Evolutionary conservation across 2,113 vertebrate genomes (phyloP).

Genomic region (Gavialis gangeticus): DNA sequence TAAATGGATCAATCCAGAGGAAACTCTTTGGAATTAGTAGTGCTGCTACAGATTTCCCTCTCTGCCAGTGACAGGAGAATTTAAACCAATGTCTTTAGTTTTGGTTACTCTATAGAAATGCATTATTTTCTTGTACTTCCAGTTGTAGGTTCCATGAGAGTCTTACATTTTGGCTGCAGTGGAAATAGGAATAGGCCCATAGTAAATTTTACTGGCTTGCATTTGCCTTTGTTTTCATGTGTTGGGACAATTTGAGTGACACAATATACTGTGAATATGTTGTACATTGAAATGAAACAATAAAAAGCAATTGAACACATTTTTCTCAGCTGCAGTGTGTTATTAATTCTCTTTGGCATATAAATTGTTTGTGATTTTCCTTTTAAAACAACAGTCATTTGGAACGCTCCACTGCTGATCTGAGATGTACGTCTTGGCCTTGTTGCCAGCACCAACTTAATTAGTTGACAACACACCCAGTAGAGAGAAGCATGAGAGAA

Average conservation of each 20-base stretch:
- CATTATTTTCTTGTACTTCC: neutral
- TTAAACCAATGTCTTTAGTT: neutral
- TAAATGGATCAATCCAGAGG: neutral
- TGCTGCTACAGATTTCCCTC: neutral
- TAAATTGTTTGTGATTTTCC: neutral
- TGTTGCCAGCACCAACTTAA: neutral
- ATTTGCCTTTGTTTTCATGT: slow-evolving; percentile 25
- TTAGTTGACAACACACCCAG: neutral
- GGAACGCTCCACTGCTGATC: neutral
- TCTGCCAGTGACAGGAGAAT: neutral
- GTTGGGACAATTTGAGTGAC: neutral
- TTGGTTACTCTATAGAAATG: neutral
- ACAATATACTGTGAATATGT: neutral
- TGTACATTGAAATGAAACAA: slow-evolving; percentile 38
- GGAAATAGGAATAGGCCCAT: neutral
- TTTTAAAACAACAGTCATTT: neutral
- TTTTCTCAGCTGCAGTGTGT: slow-evolving; percentile 30
- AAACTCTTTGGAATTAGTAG: neutral
- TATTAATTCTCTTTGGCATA: neutral
- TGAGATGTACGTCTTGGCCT: neutral
- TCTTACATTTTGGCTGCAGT: neutral
- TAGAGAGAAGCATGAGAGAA: fast-evolving
- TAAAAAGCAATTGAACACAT: slow-evolving; percentile 39
- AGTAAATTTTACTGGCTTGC: neutral
- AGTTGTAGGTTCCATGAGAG: neutral